These are phyloP conservation scores for Setophaga kirtlandii DNA, from an alignment of 2,113 vertebrate genomes.

Conservation along the genomic window DNA sequence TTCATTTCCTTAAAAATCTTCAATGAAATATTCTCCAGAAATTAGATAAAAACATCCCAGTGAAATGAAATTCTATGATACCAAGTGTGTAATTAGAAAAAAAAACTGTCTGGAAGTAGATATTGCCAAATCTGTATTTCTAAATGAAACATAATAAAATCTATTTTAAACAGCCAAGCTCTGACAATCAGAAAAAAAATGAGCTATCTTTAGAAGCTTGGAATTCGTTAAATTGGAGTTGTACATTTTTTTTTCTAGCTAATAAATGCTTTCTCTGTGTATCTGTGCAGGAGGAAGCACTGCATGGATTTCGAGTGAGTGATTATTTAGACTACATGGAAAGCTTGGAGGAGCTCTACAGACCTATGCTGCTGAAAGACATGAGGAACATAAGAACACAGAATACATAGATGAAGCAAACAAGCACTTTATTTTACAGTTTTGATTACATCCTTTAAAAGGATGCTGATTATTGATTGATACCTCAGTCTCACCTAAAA, in stretches of 20 bases:
- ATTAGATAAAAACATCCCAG: neutral
- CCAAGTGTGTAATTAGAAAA: neutral
- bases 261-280: neutral
- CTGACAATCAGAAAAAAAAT: neutral
- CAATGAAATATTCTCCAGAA: neutral
- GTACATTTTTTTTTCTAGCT: neutral
- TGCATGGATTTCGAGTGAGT: conserved; percentile 85
- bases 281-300: conserved; percentile 88
- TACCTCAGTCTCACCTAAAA: neutral
- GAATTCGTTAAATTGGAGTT: neutral
- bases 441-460: conserved; percentile 37
- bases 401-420: conserved; percentile 43
- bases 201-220: neutral
- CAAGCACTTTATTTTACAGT: neutral
- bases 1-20: neutral
- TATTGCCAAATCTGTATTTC: neutral
- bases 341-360: conserved; percentile 83
- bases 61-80: neutral
- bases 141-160: neutral
- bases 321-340: conserved; percentile 90
- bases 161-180: neutral
- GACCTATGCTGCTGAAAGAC: conserved; percentile 81
- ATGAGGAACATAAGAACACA: conserved; percentile 79
- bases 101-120: neutral
- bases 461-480: neutral